Percentiles rank a stretch among this genome's conserved stretches.
These are phyloP conservation scores for Elephantulus edwardii DNA, from an alignment of 2,113 vertebrate genomes.

Conservation along the genomic window DNA sequence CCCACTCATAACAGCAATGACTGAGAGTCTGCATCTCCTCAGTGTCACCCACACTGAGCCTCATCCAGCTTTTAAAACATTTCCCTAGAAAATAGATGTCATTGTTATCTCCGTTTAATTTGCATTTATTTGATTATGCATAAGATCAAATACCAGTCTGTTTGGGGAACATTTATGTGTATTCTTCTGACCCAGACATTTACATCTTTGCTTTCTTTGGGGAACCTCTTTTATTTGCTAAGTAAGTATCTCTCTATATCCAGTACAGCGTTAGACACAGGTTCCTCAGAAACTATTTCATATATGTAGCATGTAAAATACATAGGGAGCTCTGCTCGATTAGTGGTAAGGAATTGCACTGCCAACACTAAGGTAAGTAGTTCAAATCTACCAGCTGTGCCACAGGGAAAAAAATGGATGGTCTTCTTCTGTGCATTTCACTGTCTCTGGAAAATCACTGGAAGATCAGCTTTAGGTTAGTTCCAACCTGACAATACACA, in stretches of 20 bases:
- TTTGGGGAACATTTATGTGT: background rate
- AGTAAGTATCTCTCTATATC: background rate
- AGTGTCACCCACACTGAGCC: background rate
- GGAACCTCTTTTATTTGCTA: background rate
- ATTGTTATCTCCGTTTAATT: conserved; percentile 4
- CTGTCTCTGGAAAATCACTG: too few relatives aligned
- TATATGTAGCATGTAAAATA: too few relatives aligned
- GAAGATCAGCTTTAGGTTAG: too few relatives aligned
- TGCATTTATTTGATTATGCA: background rate
- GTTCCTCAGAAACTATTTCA: background rate
- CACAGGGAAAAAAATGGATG: too few relatives aligned
- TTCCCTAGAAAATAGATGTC: background rate
- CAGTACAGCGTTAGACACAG: background rate
- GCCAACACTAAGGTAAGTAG: too few relatives aligned
- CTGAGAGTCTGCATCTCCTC: background rate
- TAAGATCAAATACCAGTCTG: background rate
- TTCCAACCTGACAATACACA: too few relatives aligned
- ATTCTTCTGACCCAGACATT: background rate
- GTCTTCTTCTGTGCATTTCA: too few relatives aligned
- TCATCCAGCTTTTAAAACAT: conserved; percentile 5
- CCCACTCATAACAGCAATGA: background rate
- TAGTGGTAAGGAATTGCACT: too few relatives aligned
- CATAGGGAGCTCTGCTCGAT: too few relatives aligned
- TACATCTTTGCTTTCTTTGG: background rate
- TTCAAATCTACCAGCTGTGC: too few relatives aligned